Evolutionary conservation across 2,888 invertebrate genomes (phyloP).

Genomic region (Noctua comes): DNA sequence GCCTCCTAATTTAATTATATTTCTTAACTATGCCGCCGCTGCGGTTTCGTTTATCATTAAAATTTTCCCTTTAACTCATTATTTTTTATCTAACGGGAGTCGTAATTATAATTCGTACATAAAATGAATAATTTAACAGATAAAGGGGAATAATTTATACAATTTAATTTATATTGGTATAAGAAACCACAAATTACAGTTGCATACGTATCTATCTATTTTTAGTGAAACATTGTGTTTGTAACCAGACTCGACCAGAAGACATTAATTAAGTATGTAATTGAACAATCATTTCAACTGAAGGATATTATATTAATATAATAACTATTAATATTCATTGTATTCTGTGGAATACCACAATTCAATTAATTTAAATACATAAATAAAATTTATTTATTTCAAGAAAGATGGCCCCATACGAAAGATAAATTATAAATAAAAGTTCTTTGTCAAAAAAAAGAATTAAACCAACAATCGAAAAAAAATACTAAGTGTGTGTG

Average conservation of each 20-base stretch:
- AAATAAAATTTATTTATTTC: too few species aligned
- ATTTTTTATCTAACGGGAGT: background rate
- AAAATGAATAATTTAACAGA: constrained; percentile 18
- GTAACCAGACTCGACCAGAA: background rate
- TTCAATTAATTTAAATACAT: background rate
- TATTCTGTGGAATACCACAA: background rate
- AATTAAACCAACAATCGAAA: too few species aligned
- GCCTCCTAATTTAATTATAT: constrained; percentile 10
- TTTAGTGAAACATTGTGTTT: background rate
- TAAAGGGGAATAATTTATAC: background rate
- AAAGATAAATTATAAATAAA: too few species aligned
- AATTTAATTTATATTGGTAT: background rate
- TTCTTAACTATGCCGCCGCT: background rate
- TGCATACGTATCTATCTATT: background rate
- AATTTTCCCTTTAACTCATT: constrained; percentile 19
- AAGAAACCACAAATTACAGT: constrained; percentile 16
- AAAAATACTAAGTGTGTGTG: too few species aligned
- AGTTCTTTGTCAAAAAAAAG: too few species aligned
- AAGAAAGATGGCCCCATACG: too few species aligned
- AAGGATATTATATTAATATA: background rate
- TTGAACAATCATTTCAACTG: background rate
- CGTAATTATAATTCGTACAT: background rate
- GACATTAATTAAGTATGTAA: background rate
- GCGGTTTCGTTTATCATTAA: background rate
- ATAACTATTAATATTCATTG: background rate